These are phyloP conservation scores for Gandaritis pyraliata DNA, from an alignment of 2,888 invertebrate genomes.

Conservation along the genomic window DNA sequence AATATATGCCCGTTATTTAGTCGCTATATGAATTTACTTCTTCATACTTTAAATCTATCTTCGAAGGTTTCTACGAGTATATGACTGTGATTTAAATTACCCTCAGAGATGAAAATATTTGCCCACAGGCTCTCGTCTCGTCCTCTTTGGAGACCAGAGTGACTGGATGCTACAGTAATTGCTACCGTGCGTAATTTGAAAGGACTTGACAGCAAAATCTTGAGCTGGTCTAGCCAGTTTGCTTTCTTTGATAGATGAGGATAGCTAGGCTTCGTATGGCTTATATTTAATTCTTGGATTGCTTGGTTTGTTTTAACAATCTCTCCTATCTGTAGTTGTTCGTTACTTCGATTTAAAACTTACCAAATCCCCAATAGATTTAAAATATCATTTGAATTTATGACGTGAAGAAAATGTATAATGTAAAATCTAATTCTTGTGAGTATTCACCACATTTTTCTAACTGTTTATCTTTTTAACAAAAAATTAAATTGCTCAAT, in stretches of 20 bases:
- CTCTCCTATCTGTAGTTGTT: not conserved
- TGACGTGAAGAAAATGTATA: too few species aligned
- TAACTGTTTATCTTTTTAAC: too few species aligned
- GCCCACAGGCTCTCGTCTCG: conserved; percentile 12
- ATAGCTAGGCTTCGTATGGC: not conserved
- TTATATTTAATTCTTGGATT: not conserved
- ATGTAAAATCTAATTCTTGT: too few species aligned
- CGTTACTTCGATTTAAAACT: too few species aligned
- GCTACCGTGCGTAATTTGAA: conserved; percentile 32
- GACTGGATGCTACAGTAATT: conserved; percentile 31
- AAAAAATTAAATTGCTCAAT: too few species aligned
- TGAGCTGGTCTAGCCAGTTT: conserved; percentile 28
- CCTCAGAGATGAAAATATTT: not conserved
- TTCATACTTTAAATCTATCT: not conserved
- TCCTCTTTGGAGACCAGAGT: conserved; percentile 22
- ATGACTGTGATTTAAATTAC: not conserved
- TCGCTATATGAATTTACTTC: not conserved
- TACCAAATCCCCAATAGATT: too few species aligned
- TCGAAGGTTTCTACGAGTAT: not conserved
- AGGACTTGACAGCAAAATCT: conserved; percentile 27
- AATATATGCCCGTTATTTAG: too few species aligned
- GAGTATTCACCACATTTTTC: too few species aligned
- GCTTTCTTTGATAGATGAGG: conserved; percentile 33
- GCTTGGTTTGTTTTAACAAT: not conserved
- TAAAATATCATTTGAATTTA: too few species aligned